phyloP scores from a whole-genome alignment of 2,797 vertebrate genomes.

The Cossypha niveicapilla region DNA sequence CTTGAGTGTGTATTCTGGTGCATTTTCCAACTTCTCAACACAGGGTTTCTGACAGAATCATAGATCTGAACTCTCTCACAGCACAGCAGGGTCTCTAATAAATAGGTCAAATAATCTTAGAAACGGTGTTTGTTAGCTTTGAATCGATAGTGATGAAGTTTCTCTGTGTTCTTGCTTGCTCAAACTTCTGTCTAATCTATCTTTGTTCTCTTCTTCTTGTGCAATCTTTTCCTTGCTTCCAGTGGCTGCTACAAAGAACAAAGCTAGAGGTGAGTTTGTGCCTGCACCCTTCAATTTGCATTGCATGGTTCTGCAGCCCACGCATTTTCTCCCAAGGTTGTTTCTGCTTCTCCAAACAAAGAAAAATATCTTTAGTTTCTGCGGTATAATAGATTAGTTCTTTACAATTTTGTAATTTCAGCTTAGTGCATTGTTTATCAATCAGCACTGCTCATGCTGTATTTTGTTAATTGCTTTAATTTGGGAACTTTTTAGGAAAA shows the following conservation, averaged over 20 bases:
- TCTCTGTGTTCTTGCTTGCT: conserved; percentile 52
- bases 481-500: not conserved
- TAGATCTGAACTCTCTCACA: not conserved
- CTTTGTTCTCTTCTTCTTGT: conserved; percentile 80
- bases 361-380: not conserved
- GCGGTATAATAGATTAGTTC: not conserved
- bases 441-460: not conserved
- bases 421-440: not conserved
- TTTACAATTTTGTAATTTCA: not conserved
- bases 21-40: conserved; percentile 5
- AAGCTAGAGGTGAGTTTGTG: conserved; percentile 94
- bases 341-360: not conserved
- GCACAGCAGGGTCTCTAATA: not conserved
- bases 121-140: not conserved
- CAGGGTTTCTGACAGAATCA: conserved; percentile 9
- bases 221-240: conserved; percentile 84
- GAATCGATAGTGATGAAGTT: conserved; percentile 37
- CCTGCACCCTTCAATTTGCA: conserved; percentile 73
- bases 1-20: not conserved
- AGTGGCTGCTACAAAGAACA: conserved; percentile 95
- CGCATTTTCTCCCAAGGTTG: not conserved
- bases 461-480: not conserved
- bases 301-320: conserved; percentile 47
- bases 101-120: conserved; percentile 34
- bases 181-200: conserved; percentile 77